Percentiles rank a stretch among this genome's conserved stretches.
Conservation (phyloP, 92 coral and sea anemone species). For the Actinostola sp. region DNA sequence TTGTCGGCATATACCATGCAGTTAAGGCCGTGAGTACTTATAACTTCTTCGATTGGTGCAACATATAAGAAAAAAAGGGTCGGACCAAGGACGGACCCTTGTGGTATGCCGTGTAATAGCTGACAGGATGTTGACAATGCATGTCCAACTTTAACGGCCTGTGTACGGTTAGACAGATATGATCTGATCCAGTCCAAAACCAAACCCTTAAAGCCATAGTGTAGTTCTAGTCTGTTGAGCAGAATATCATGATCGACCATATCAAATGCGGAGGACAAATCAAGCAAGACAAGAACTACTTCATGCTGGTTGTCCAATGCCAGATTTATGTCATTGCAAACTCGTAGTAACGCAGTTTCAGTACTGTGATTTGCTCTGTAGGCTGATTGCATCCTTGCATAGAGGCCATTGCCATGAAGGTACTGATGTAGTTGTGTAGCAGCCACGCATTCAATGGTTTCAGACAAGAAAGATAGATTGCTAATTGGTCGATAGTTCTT, state of each 20-base stretch:
- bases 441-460: conserved; percentile 22
- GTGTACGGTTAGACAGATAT: conserved; percentile 20
- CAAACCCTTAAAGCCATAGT: conserved; percentile 22
- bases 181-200: conserved; percentile 40
- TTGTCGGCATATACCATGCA: conserved; percentile 32
- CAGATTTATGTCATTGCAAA: conserved; percentile 18
- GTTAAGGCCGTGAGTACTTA: conserved; percentile 9
- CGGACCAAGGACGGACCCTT: conserved; percentile 35
- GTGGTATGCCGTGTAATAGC: conserved; percentile 1
- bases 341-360: conserved; percentile 40
- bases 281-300: conserved; percentile 44
- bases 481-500: conserved; percentile 46
- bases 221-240: conserved; percentile 27
- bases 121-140: neutral
- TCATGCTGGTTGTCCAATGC: conserved; percentile 35
- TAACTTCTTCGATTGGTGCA: conserved; percentile 28
- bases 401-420: conserved; percentile 11
- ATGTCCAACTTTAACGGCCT: conserved; percentile 20
- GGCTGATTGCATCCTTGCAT: conserved; percentile 42
- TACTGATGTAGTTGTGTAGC: conserved; percentile 12
- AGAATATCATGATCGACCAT: conserved; percentile 38
- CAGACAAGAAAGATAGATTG: conserved; percentile 42
- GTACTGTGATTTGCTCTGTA: conserved; percentile 39
- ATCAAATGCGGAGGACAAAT: conserved; percentile 41
- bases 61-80: conserved; percentile 29